Conservation (phyloP, 2,888 invertebrate genomes). For the Strigamia maritima region DNA sequence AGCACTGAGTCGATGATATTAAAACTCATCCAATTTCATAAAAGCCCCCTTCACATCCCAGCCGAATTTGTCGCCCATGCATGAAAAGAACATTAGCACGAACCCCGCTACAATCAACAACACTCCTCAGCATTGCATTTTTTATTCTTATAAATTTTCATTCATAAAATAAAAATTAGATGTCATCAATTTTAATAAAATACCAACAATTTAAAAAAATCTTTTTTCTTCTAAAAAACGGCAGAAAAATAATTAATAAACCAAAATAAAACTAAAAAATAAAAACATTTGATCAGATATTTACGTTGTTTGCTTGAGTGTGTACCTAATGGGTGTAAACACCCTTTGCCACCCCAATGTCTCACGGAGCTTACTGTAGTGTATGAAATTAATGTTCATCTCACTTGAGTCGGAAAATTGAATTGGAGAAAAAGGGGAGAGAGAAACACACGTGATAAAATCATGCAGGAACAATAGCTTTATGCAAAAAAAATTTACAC, state of each 20-base stretch:
- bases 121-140: not conserved
- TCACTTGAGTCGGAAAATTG: constrained; percentile 9
- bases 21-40: constrained; percentile 28
- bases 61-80: constrained; percentile 16
- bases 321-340: not conserved
- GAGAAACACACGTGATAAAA: constrained; percentile 1
- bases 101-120: not conserved
- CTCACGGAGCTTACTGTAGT: not conserved
- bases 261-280: too few species aligned
- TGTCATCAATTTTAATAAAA: too few species aligned
- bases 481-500: not conserved
- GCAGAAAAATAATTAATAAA: too few species aligned
- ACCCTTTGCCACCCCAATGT: not conserved
- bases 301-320: too few species aligned
- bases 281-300: too few species aligned
- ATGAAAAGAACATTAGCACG: not conserved
- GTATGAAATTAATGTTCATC: constrained; percentile 21
- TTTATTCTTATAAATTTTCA: not conserved
- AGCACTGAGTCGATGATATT: not conserved
- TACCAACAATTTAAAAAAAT: too few species aligned
- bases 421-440: not conserved
- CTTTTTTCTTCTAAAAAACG: too few species aligned
- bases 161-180: too few species aligned
- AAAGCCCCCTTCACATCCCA: too few species aligned
- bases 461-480: not conserved